Percentiles rank a stretch among this genome's conserved stretches.
phyloP scores from a whole-genome alignment of 2,797 vertebrate species.

The Cryptoblepharus egeriae region DNA sequence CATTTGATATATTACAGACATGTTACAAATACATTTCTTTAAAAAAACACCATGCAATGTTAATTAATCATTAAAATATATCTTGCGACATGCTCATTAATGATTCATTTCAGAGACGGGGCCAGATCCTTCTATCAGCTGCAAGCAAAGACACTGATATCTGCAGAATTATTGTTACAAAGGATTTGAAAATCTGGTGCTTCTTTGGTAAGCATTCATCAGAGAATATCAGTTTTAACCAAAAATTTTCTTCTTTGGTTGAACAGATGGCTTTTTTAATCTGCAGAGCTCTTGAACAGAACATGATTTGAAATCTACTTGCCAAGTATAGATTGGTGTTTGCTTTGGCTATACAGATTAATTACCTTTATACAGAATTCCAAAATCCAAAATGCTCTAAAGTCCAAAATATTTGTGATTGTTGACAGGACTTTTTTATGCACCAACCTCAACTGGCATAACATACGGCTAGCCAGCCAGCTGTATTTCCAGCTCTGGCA shows the following conservation, averaged over 20 bases:
- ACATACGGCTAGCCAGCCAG: no score
- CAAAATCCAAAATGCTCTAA: no score
- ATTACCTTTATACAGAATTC: no score
- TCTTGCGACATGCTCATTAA: slow-evolving; percentile 80
- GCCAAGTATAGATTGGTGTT: neutral
- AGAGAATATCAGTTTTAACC: slow-evolving; percentile 37
- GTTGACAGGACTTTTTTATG: no score
- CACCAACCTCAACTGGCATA: no score
- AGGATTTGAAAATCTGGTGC: slow-evolving; percentile 59
- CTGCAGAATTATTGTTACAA: slow-evolving; percentile 61
- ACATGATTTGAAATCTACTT: neutral
- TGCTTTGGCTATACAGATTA: neutral
- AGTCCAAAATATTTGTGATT: no score
- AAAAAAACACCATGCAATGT: slow-evolving; percentile 73
- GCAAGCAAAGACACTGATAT: slow-evolving; percentile 53
- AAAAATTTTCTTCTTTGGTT: slow-evolving; percentile 46
- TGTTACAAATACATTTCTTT: slow-evolving; percentile 78
- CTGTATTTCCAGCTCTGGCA: no score
- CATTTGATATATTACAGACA: slow-evolving; percentile 74
- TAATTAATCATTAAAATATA: slow-evolving; percentile 84
- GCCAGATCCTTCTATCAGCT: slow-evolving; percentile 69
- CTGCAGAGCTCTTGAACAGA: neutral
- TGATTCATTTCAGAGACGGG: slow-evolving; percentile 77
- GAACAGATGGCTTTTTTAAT: slow-evolving; percentile 36
- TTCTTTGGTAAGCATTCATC: slow-evolving; percentile 64